These are phyloP conservation scores for Gymnobelideus leadbeateri DNA, from an alignment of 2,113 vertebrate species.

Conservation along the genomic window DNA sequence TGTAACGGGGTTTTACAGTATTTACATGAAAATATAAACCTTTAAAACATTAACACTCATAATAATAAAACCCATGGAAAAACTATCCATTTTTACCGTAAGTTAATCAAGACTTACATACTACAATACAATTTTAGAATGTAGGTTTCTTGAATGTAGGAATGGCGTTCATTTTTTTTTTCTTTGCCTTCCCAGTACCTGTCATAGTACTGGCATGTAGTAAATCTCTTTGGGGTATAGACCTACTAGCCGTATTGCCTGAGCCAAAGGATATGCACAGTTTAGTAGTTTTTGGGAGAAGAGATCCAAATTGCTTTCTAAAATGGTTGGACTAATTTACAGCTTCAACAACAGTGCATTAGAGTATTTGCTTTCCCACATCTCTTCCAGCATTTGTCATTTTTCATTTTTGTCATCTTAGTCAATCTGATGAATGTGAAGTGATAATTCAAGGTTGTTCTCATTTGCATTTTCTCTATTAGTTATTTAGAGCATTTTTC, in stretches of 20 bases:
- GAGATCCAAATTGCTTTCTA: background rate
- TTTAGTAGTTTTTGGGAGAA: background rate
- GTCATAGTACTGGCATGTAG: too few relatives aligned
- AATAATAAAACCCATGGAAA: background rate
- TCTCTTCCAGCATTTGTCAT: background rate
- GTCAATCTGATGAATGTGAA: background rate
- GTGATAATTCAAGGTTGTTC: background rate
- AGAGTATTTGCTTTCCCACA: background rate
- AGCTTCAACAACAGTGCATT: background rate
- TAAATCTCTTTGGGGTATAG: background rate
- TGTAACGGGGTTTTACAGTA: rapidly evolving
- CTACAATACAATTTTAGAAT: background rate
- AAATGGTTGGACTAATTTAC: background rate
- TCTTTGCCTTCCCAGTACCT: background rate
- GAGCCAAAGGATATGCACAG: background rate
- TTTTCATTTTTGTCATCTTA: background rate
- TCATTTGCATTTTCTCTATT: background rate
- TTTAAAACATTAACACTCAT: background rate
- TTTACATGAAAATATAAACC: background rate
- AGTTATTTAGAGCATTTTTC: background rate
- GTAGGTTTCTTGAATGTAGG: background rate
- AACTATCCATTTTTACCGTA: background rate
- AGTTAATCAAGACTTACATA: background rate
- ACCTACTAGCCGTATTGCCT: background rate
- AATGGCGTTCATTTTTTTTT: background rate